A percentile compares a stretch with the other conserved stretches of the same genome.
These are phyloP conservation scores for Drosophila fuyamai DNA, from an alignment of 1,140 invertebrate genomes.

Conservation along the genomic window DNA sequence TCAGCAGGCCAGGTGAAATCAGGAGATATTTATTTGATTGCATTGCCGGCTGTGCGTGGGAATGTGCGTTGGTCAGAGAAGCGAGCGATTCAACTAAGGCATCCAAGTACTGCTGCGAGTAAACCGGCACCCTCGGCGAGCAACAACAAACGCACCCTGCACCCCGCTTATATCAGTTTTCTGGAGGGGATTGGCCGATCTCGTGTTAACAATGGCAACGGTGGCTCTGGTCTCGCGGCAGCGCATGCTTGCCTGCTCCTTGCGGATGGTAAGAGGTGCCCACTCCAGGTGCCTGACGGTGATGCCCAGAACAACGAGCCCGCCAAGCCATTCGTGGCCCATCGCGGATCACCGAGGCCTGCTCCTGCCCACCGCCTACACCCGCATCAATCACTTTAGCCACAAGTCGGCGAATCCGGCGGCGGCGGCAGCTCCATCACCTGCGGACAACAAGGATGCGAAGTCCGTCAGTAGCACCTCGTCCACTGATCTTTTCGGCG, in stretches of 20 bases:
- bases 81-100: neutral
- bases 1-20: conserved; percentile 36
- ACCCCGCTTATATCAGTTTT: neutral
- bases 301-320: neutral
- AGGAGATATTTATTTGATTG: conserved; percentile 26
- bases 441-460: conserved; percentile 41
- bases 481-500: conserved; percentile 70
- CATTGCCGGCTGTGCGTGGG: conserved; percentile 25
- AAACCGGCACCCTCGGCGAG: neutral
- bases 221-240: conserved; percentile 24
- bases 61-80: conserved; percentile 13
- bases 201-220: conserved; percentile 18
- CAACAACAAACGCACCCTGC: neutral
- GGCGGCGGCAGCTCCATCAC: neutral
- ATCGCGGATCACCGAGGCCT: neutral
- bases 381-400: conserved; percentile 11
- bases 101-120: neutral
- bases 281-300: conserved; percentile 14
- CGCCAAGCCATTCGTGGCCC: neutral
- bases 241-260: conserved; percentile 20
- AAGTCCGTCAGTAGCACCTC: conserved; percentile 48
- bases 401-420: conserved; percentile 22
- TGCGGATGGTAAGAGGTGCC: conserved; percentile 1
- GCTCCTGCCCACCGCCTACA: neutral
- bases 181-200: conserved; percentile 3